Evolutionary conservation across 53 echinoderm and acorn worm species (phyloP).

Genomic region (Henricia sp.): DNA sequence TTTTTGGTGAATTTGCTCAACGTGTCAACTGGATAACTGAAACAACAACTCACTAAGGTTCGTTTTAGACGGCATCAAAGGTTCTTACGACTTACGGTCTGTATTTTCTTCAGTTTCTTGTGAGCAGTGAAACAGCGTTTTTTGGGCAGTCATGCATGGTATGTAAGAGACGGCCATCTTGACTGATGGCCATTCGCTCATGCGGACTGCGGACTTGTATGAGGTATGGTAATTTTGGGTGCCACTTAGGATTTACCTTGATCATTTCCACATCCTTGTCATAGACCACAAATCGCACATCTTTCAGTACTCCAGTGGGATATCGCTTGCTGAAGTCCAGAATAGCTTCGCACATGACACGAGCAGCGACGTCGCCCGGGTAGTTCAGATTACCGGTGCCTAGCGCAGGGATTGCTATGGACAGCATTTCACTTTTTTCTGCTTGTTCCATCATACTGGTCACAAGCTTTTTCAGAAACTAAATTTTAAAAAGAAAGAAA

Average conservation of each 20-base stretch:
- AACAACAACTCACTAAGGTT: too few relatives aligned
- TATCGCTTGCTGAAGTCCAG: slow-evolving; percentile 47
- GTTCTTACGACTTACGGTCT: too few relatives aligned
- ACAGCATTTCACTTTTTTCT: slow-evolving; percentile 12
- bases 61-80: too few relatives aligned
- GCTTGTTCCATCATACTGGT: slow-evolving; percentile 15
- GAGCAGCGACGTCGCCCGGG: slow-evolving; percentile 48
- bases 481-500: background rate
- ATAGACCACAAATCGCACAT: slow-evolving; percentile 65
- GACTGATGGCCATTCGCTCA: too few relatives aligned
- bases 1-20: too few relatives aligned
- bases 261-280: slow-evolving; percentile 60
- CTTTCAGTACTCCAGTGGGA: slow-evolving; percentile 40
- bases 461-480: slow-evolving; percentile 43
- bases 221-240: too few relatives aligned
- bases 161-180: too few relatives aligned
- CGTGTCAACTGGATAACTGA: too few relatives aligned
- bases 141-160: too few relatives aligned
- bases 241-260: slow-evolving; percentile 54
- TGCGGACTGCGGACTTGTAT: too few relatives aligned
- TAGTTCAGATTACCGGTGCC: slow-evolving; percentile 64
- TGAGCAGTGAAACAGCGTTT: too few relatives aligned
- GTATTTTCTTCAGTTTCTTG: too few relatives aligned
- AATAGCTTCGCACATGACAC: slow-evolving; percentile 54
- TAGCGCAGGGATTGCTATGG: slow-evolving; percentile 69